Evolutionary conservation across 2,797 vertebrate genomes (phyloP), one percentile per base, ranked within the genome.

Genomic region (Strix occidentalis): DNA sequence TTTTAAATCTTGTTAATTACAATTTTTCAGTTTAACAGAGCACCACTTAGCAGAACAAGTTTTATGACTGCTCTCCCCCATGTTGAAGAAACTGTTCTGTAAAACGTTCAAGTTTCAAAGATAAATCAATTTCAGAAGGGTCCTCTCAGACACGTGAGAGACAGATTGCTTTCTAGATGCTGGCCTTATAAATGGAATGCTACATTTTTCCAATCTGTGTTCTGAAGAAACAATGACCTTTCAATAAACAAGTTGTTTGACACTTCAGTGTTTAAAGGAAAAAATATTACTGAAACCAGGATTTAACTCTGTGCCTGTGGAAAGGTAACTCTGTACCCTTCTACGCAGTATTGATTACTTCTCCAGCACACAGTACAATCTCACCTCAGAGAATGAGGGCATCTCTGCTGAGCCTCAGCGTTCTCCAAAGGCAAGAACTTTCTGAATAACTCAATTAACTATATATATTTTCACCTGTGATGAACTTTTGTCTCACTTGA

Each of bases 291-390:
- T 31, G 31, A 75, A 72, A 63, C 5, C 9, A 41, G 5, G 10
- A 70, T 75, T 70, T 58, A 66, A 18, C 6, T 54, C 18, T 11
- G 14, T 17, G 33, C 9, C 20, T 14, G 6, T 16, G 24, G 15
- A 77, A 50, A 68, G 25, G 20, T 68, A 90, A 56, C 7, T 50
- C 31, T 35, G 16, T 33, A 82, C 21, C 13, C 13, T 33, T 71
- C n/a, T 48, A 43, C 0, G 0, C 13, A 53, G 11, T 28, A 72
- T 4, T 45, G 61, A n/a, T 61, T 50, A 54, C 11, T 87, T 37
- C 57, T 37, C 5, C 13, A 77, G 25, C 11, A 33, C 10, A 41
- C 3, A 43, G 10, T 20, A 41, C 35, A 24, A 70, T 28, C 39
- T 64, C 46, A 64, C 6, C 23, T 29, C 43, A 51, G 57, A 82